Conservation (phyloP, 2,888 invertebrate species). For the Troides aeacus region DNA sequence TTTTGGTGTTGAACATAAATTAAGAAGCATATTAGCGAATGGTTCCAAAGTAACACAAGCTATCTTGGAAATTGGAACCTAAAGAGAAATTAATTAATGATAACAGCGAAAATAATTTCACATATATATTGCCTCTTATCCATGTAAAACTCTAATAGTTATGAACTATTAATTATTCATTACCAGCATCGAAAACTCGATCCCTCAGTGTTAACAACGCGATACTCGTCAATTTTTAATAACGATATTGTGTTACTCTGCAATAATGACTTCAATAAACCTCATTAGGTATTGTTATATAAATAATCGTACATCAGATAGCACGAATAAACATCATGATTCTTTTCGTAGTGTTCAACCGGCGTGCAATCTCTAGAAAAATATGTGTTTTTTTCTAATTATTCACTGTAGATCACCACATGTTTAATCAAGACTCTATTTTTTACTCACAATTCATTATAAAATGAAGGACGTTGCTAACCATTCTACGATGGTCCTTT, state of each 20-base stretch:
- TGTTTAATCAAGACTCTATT: slow-evolving; percentile 1
- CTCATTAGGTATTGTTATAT: background rate
- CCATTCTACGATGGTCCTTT: background rate
- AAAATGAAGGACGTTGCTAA: slow-evolving; percentile 10
- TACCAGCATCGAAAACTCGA: background rate
- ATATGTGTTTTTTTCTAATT: slow-evolving; percentile 1
- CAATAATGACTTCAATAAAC: background rate
- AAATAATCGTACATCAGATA: background rate
- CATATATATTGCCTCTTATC: background rate
- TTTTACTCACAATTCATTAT: slow-evolving; percentile 11
- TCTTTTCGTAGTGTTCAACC: background rate
- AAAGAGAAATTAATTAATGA: background rate
- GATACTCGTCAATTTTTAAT: background rate
- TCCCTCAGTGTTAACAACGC: background rate
- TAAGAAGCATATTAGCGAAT: no score
- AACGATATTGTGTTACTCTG: background rate
- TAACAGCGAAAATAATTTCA: background rate
- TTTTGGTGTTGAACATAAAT: no score
- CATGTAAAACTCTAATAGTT: background rate
- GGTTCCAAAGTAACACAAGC: no score
- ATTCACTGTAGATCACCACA: background rate
- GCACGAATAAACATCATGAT: slow-evolving; percentile 1
- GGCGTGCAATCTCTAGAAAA: background rate
- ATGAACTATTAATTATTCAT: background rate
- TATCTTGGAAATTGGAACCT: no score